phyloP scores from a whole-genome alignment of 1,140 invertebrate species.

The honey bee (Apis mellifera) region Amel_HAv3.1 CM009941.2:13354501-13355000 shows the following conservation, averaged over 20 bases:
- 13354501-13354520: neutral
- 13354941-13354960: neutral
- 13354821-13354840: neutral
- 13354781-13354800: neutral
- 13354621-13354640: neutral
- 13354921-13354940: too few species aligned
- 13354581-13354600: neutral
- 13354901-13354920: too few species aligned
- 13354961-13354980: neutral
- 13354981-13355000: neutral
- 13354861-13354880: too few species aligned
- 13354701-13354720: constrained; percentile 23
- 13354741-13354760: constrained; percentile 6
- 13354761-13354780: neutral
- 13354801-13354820: neutral
- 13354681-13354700: constrained; percentile 9
- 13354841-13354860: constrained; percentile 6
- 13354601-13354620: constrained; percentile 13
- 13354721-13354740: too few species aligned
- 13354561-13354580: constrained; percentile 19
- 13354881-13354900: too few species aligned
- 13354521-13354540: constrained; percentile 22
- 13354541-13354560: neutral
- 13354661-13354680: neutral
- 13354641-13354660: constrained; percentile 30